phyloP scores from a whole-genome alignment of 30 jellyfish, hydroid and myxozoan genomes.

The Aurelia sp. region DNA sequence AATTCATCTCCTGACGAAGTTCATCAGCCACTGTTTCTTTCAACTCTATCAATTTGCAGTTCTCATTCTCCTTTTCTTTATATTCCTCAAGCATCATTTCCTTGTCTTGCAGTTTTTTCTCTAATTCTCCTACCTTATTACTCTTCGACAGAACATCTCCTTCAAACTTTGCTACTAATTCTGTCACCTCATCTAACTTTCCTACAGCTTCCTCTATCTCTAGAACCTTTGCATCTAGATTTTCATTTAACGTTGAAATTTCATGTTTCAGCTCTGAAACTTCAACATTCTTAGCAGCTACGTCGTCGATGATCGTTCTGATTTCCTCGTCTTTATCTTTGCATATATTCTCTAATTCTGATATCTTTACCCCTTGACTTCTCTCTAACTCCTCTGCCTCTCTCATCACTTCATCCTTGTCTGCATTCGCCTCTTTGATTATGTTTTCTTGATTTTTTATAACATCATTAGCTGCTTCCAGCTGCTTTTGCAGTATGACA shows the following conservation, averaged over 20 bases:
- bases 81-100: neutral
- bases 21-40: slow-evolving; percentile 18
- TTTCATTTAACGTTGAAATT: neutral
- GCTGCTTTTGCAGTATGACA: neutral
- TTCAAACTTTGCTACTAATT: too few species aligned
- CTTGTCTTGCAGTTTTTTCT: neutral
- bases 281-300: slow-evolving; percentile 1
- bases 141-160: too few species aligned
- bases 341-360: slow-evolving; percentile 12
- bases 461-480: slow-evolving; percentile 1
- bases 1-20: slow-evolving; percentile 3
- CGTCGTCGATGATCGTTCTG: neutral
- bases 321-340: slow-evolving; percentile 33
- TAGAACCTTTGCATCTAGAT: neutral
- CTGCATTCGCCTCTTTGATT: slow-evolving; percentile 20
- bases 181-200: neutral
- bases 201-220: neutral
- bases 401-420: slow-evolving; percentile 14
- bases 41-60: neutral
- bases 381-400: slow-evolving; percentile 13
- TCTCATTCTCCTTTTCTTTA: slow-evolving; percentile 7
- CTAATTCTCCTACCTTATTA: neutral
- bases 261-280: neutral
- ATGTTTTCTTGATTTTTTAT: neutral
- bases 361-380: neutral